Conservation (phyloP, 2,797 vertebrate species). For the Mionectes olivaceus region DNA sequence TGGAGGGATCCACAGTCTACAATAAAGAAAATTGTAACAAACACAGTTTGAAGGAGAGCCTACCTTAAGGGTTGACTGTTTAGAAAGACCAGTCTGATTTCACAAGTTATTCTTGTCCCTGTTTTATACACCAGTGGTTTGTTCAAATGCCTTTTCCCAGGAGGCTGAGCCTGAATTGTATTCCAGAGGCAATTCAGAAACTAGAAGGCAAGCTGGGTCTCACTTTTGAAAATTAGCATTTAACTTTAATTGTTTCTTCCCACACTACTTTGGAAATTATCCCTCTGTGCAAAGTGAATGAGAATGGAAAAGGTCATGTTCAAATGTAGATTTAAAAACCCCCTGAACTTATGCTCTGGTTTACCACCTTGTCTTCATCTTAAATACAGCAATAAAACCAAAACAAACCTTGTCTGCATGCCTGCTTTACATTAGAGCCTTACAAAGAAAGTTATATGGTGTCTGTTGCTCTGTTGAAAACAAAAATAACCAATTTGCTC, state of each 20-base stretch:
- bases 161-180: background rate
- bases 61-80: background rate
- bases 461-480: slow-evolving; percentile 48
- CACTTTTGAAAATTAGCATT: slow-evolving; percentile 66
- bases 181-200: slow-evolving; percentile 13
- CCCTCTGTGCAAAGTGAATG: slow-evolving; percentile 29
- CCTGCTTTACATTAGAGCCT: slow-evolving; percentile 53
- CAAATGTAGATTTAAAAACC: background rate
- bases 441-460: slow-evolving; percentile 59
- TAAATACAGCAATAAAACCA: slow-evolving; percentile 26
- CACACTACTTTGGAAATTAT: slow-evolving; percentile 29
- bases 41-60: background rate
- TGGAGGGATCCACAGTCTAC: background rate
- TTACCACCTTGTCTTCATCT: slow-evolving; percentile 39
- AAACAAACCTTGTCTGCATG: slow-evolving; percentile 38
- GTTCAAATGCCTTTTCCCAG: background rate
- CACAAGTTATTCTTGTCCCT: background rate
- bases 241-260: slow-evolving; percentile 63
- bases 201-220: slow-evolving; percentile 3
- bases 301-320: slow-evolving; percentile 56
- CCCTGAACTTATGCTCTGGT: background rate
- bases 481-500: slow-evolving; percentile 76
- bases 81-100: background rate
- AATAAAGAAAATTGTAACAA: background rate
- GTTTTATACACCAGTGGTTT: background rate